A percentile compares a stretch with the other conserved stretches of the same genome.
phyloP scores from a whole-genome alignment of 2,113 vertebrate genomes.

The Crotalus viridis region DNA sequence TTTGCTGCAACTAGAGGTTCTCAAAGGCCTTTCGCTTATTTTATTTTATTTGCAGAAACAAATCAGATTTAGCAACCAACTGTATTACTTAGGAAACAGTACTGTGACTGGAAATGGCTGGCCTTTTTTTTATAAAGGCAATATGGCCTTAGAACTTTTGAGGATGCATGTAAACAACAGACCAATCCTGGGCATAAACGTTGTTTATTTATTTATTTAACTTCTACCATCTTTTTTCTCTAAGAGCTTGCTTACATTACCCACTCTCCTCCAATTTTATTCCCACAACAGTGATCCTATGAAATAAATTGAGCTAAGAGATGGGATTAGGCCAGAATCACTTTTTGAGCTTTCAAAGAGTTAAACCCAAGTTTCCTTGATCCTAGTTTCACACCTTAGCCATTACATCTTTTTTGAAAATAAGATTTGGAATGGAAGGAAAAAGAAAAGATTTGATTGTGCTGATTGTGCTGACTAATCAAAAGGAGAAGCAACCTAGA shows the following conservation, averaged over 20 bases:
- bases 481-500: no score
- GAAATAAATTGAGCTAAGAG: background rate
- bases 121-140: background rate
- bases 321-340: background rate
- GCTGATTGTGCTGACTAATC: background rate
- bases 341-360: background rate
- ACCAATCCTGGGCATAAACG: background rate
- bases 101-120: background rate
- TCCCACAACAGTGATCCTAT: background rate
- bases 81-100: background rate
- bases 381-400: background rate
- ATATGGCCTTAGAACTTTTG: background rate
- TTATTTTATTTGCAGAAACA: background rate
- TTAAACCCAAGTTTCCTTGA: background rate
- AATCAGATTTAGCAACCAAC: background rate
- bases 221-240: background rate
- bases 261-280: background rate
- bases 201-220: background rate
- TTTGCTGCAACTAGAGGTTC: background rate
- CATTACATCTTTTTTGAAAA: background rate
- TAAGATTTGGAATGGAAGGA: background rate
- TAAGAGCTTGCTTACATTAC: background rate
- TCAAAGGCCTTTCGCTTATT: background rate
- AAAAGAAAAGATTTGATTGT: background rate
- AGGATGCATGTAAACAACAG: background rate